A percentile compares a stretch with the other conserved stretches of the same genome.
Evolutionary conservation across 2,797 vertebrate species (phyloP).

Genomic region (Syngnathus rostellatus): DNA sequence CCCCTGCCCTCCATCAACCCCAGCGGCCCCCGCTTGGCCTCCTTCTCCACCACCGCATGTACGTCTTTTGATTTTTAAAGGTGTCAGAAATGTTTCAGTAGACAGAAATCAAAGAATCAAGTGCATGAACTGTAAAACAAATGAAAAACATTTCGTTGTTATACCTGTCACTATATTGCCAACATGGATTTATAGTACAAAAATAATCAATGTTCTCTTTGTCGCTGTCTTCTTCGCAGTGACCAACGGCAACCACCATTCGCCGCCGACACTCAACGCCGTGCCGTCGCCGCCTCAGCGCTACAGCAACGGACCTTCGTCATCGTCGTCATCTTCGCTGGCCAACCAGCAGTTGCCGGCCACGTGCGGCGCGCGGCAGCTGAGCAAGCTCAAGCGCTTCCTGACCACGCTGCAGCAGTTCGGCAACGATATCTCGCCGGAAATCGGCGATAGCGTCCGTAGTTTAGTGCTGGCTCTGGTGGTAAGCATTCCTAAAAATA

Average conservation of each 20-base stretch:
- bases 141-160: too few relatives aligned
- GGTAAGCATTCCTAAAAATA: constrained; percentile 54
- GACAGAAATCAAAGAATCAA: too few relatives aligned
- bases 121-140: too few relatives aligned
- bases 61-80: neutral
- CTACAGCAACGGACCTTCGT: constrained; percentile 93
- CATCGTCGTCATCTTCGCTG: constrained; percentile 92
- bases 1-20: constrained; percentile 90
- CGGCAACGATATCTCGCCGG: constrained; percentile 96
- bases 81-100: too few relatives aligned
- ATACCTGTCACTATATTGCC: too few relatives aligned
- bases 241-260: constrained; percentile 94
- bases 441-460: constrained; percentile 96
- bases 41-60: constrained; percentile 87
- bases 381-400: constrained; percentile 98
- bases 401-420: constrained; percentile 98
- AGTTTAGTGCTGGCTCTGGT: constrained; percentile 90
- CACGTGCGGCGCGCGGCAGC: constrained; percentile 93
- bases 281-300: constrained; percentile 94
- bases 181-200: too few relatives aligned
- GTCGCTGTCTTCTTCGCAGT: constrained; percentile 59
- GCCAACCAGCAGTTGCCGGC: constrained; percentile 97
- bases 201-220: too few relatives aligned
- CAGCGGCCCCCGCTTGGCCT: constrained; percentile 83
- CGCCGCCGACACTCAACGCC: constrained; percentile 89